These are phyloP conservation scores for Crotalus helleri DNA, from an alignment of 2,113 vertebrate genomes.

Conservation along the genomic window DNA sequence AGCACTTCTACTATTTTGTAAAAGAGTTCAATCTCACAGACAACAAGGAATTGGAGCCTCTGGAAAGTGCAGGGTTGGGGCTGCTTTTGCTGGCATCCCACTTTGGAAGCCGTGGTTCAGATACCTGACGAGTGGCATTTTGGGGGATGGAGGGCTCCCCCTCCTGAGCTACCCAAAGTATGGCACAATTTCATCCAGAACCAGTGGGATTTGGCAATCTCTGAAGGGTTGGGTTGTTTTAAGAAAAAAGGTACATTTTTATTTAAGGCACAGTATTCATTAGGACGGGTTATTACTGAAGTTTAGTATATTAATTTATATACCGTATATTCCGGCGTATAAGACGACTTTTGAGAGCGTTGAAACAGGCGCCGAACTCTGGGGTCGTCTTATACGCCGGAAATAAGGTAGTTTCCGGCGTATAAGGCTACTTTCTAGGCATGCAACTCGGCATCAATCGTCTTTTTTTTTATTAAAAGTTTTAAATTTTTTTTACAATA, in stretches of 20 bases:
- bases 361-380: too few relatives aligned
- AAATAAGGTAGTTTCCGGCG: too few relatives aligned
- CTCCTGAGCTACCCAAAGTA: background rate
- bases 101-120: background rate
- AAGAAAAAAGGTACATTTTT: background rate
- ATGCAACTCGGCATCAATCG: too few relatives aligned
- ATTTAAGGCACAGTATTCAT: background rate
- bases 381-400: too few relatives aligned
- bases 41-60: slow-evolving; percentile 94
- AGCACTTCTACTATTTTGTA: slow-evolving; percentile 98
- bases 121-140: background rate
- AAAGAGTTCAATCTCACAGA: slow-evolving; percentile 93
- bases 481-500: too few relatives aligned
- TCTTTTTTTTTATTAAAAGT: too few relatives aligned
- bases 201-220: background rate
- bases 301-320: background rate
- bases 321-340: background rate
- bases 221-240: background rate
- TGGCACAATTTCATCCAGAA: background rate
- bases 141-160: background rate
- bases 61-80: slow-evolving; percentile 79
- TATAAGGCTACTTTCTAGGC: too few relatives aligned
- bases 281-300: background rate
- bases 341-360: too few relatives aligned
- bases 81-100: background rate